Evolutionary conservation across 2,888 invertebrate genomes (phyloP), one percentile per base, ranked within the genome.

Genomic region (Isoperla grammatica): DNA sequence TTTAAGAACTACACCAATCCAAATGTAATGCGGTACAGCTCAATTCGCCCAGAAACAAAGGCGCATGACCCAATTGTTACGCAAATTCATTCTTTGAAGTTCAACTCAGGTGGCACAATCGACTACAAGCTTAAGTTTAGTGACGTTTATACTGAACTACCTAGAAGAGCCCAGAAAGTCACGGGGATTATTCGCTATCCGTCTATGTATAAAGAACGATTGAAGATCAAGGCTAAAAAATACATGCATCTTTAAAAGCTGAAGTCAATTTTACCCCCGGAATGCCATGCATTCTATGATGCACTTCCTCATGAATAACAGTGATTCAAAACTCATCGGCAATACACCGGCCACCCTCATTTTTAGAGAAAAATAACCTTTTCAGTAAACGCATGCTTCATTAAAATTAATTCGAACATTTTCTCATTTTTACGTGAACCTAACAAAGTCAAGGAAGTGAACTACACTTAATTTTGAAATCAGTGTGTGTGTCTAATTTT

Each of bases 11-110:
- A 57, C 57, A 20, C 20, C 15, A 35, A 57, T 22, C 12, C 23
- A 23, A 11, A 11, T 2, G 17, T 43, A 9, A 23, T 57, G 22
- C 43, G 56, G 13, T 68, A 64, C 35, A n/a, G 35, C 9, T 64
- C 62, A 17, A 68, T 68, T 40, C 62, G 67, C 11, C 67, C 67
- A 11, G 68, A 66, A 6, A 54, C 6, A 15, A 65, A 65, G 39
- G 22, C 49, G 9, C 61, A 64, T 13, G 67, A 68, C 20, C 63
- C 65, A 8, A 57, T 53, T 42, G 67, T 68, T 2, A 62, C 62
- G 1, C 63, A 68, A 37, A 15, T 65, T 2, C 42, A 61, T n/a
- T 56, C 53, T 23, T 13, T 67, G 1, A 59, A 64, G 20, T 67
- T 66, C 29, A 50, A 29, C 35, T 23, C 39, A 8, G 37, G 11